Conservation (phyloP, 2,888 invertebrate species). For the Thecophora atra region DNA sequence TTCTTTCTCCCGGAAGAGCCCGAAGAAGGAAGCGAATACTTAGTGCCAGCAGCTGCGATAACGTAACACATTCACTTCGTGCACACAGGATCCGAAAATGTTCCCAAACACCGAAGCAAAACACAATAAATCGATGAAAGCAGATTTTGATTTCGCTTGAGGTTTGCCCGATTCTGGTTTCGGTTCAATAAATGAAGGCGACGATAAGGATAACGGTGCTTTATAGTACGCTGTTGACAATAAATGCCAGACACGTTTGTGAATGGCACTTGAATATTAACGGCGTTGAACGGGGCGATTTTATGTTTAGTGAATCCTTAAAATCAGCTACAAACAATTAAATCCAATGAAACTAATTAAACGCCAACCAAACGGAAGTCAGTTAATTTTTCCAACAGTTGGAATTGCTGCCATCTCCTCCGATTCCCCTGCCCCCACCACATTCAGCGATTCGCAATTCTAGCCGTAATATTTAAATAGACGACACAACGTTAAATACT, state of each 20-base stretch:
- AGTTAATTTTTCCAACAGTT: neutral
- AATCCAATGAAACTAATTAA: neutral
- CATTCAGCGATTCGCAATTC: neutral
- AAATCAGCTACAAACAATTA: no score
- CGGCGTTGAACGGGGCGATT: no score
- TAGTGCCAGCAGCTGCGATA: neutral
- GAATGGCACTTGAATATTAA: no score
- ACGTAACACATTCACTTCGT: neutral
- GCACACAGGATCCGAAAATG: neutral
- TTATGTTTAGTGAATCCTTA: no score
- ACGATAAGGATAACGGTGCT: no score
- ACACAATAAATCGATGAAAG: neutral
- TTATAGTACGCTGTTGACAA: no score
- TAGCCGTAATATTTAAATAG: neutral
- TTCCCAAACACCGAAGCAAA: neutral
- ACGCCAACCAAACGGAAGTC: neutral
- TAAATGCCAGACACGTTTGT: no score
- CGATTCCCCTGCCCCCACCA: neutral
- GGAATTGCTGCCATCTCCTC: neutral
- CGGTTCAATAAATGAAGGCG: no score
- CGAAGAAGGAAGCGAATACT: conserved; percentile 4
- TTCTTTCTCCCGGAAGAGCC: conserved; percentile 27
- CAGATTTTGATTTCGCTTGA: neutral
- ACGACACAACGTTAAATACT: conserved; percentile 5
- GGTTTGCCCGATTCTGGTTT: no score